Base-by-base conservation (phyloP, 2,113 vertebrate species). In the Protobothrops flavoviridis region DNA sequence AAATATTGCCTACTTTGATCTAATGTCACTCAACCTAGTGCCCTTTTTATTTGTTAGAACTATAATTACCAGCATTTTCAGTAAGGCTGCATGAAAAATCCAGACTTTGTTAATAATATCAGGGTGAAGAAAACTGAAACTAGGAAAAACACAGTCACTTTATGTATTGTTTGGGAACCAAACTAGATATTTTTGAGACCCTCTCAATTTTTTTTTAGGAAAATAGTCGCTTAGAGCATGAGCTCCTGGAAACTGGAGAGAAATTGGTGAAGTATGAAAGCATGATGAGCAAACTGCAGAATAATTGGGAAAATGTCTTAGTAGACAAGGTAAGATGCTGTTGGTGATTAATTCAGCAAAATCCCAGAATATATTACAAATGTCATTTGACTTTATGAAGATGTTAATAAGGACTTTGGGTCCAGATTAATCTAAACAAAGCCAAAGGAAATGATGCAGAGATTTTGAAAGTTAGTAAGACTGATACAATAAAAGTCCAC, bases 221-320 rank as follows among this genome's bases (percentile, higher is more conserved):
- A 91, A 99, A 99, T 95, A 95, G 96, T 50, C 99, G 98, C 91
- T 96, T 99, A 93, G 99, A 99, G 92, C 97, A 96, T 0, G 99
- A 99, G 94, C 96, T 99, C 0, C 61, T 99, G 96, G 99, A 99
- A 95, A 98, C 96, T 0, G 97, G 97, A 1, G 98, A 99, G 56
- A 98, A 98, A 93, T 95, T 99, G 89, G 92, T 96, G 0, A 98
- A 99, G 7, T 98, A 97, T 17, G 98, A 99, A 94, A 97, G 90
- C 17, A 96, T 99, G 94, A 97, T 98, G 26, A 96, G 94, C 89
- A 99, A 99, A 96, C 97, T 99, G 59, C 99, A 99, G 96, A 98
- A 95, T 57, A 98, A 97, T 97, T 95, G 99, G 97, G 99, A 99
- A 86, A 99, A 97, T 0, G 94, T 99, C 91, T 97, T 99, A 92